Evolutionary conservation across 2,113 vertebrate species (phyloP).

Genomic region (Osmerus mordax): DNA sequence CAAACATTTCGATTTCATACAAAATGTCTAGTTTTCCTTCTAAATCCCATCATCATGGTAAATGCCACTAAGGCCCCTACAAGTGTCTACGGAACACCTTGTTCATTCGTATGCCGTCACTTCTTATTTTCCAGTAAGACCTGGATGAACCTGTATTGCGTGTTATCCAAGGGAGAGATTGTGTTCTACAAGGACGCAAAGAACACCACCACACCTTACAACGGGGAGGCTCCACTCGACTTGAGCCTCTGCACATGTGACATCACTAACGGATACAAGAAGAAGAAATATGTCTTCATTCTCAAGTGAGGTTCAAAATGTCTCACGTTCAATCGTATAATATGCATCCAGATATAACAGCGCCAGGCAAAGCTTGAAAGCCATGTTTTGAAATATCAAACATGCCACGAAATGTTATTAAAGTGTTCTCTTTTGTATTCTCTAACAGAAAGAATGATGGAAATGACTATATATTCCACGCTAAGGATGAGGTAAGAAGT

Average conservation of each 20-base stretch:
- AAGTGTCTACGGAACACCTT: neutral
- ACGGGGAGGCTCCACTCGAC: slow-evolving; percentile 81
- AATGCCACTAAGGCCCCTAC: too few relatives aligned
- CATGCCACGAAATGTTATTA: slow-evolving; percentile 1
- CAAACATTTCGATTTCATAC: too few relatives aligned
- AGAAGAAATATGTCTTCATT: slow-evolving; percentile 92
- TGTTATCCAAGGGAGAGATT: slow-evolving; percentile 80
- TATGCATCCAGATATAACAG: neutral
- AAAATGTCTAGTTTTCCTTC: too few relatives aligned
- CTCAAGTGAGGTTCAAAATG: slow-evolving; percentile 69
- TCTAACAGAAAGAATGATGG: slow-evolving; percentile 79
- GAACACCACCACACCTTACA: slow-evolving; percentile 77
- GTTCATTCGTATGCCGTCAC: neutral
- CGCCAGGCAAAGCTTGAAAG: neutral
- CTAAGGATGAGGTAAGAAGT: slow-evolving; percentile 85
- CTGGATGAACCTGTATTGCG: slow-evolving; percentile 87
- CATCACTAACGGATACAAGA: slow-evolving; percentile 86
- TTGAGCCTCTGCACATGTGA: slow-evolving; percentile 78
- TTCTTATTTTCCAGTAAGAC: slow-evolving; percentile 69
- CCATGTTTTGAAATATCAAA: too few relatives aligned
- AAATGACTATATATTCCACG: slow-evolving; percentile 87
- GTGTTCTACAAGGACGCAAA: slow-evolving; percentile 86
- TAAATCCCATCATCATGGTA: too few relatives aligned
- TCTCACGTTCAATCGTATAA: neutral
- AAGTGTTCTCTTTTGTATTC: slow-evolving; percentile 31